Base-by-base conservation (phyloP, 1,140 invertebrate species). In the Megalonaias nervosa region DNA sequence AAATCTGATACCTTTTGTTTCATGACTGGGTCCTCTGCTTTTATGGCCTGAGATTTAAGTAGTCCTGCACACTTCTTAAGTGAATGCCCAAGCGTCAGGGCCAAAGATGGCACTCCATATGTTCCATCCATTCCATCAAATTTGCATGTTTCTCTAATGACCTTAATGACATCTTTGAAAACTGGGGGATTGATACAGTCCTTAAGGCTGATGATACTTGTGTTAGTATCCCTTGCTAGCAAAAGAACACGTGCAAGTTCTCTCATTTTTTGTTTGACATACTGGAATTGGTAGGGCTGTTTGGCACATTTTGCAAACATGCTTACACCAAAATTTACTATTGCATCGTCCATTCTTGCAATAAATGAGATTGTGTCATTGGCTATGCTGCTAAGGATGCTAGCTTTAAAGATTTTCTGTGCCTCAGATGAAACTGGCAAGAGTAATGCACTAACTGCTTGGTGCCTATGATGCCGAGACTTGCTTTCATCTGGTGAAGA, bases 1-100 rank as follows among this genome's bases (percentile, higher is more conserved):
- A 80, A 75, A 38, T 74, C 15, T 38, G 71, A 57, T 15, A 62
- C 73, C 12, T 15, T 58, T 59, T 66, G 12, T 67, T 57, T 66
- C 55, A 67, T 58, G 23, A 57, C 65, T 26, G 3, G 31, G 5
- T 3, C 67, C 67, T 57, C 48, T 38, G 26, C n/a, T 59, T 62
- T 31, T 5, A 79, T 23, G 16, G 71, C 59, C 9, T 74, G 57
- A 23, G 15, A 56, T 23, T 21, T 69, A n/a, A 74, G 17, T 26
- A 70, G 58, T 26, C 21, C 75, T 19, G 48, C 72, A 79, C 72
- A 79, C 15, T 61, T 73, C 31, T 79, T 74, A 12, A 79, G n/a
- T 3, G 71, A 16, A 48, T 74, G 60, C 11, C 77, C 72, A 21
- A 70, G 19, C 59, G 74, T 79, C 31, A 79, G 1, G 26, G 26